Evolutionary conservation across 2,888 invertebrate genomes (phyloP).

Genomic region (Uloborus plumipes): DNA sequence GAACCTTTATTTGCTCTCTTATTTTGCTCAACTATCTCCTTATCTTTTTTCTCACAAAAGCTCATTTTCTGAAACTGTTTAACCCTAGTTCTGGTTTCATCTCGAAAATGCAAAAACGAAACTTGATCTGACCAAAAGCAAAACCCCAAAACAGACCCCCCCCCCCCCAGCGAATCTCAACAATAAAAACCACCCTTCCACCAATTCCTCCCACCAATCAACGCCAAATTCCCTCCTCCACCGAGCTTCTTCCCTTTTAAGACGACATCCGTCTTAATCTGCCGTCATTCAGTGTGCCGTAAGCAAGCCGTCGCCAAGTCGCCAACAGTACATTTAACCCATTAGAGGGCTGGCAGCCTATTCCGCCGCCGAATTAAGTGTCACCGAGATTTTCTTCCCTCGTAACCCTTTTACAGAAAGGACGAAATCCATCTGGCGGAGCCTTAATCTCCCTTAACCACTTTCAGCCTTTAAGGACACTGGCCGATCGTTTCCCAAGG

Average conservation of each 20-base stretch:
- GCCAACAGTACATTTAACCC: slow-evolving; percentile 55
- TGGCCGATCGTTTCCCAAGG: slow-evolving; percentile 48
- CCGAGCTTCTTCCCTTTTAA: slow-evolving; percentile 10
- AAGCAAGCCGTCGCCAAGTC: slow-evolving; percentile 58
- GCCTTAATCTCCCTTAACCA: slow-evolving; percentile 60
- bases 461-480: slow-evolving; percentile 50
- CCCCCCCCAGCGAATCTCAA: background rate
- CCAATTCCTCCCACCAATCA: slow-evolving; percentile 11
- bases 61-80: too few species aligned
- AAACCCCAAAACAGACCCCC: too few species aligned
- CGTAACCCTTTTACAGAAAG: slow-evolving; percentile 56
- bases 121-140: too few species aligned
- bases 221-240: slow-evolving; percentile 1
- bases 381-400: slow-evolving; percentile 39
- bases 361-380: slow-evolving; percentile 46
- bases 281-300: slow-evolving; percentile 7
- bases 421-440: slow-evolving; percentile 50
- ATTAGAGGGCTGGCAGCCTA: slow-evolving; percentile 34
- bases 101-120: too few species aligned
- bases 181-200: background rate
- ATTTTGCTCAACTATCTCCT: too few species aligned
- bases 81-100: too few species aligned
- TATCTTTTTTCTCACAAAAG: too few species aligned
- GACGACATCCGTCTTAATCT: slow-evolving; percentile 49
- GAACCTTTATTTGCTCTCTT: too few species aligned